Base-by-base conservation (phyloP, 2,888 invertebrate species). In the Eilema sororculum region DNA sequence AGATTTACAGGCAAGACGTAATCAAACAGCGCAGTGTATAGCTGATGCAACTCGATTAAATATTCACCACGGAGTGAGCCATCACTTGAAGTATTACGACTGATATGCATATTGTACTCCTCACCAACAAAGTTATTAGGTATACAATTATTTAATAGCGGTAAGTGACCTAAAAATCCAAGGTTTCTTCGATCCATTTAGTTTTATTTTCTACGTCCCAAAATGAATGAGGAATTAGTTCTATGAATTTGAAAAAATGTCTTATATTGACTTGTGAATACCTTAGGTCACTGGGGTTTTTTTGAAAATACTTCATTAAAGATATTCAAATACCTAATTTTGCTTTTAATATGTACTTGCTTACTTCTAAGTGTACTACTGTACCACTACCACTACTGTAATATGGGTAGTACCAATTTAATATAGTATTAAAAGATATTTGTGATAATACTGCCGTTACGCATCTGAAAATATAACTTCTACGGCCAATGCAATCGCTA, bases 1-100 rank as follows among this genome's bases (percentile, higher is more conserved):
- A 1, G 60, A 59, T 37, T 66, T 67, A 0, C 9, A 56, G 20
- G 72, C 70, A n/a, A 70, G 76, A 69, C 61, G 28, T 1, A 62
- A 63, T 46, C 28, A 65, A 60, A 58, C 75, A 1, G 61, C 72
- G 37, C 68, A 78, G 6, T 77, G 78, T 25, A 72, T 78, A 65
- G 70, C 68, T 25, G 59, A 67, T 28, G 67, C 30, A 25, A 67
- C 33, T 20, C 59, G 46, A 46, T 25, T 58, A 28, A 58, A 59
- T 60, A 37, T n/a, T 30, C 22, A 30, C 22, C 46, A 33, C 16
- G 16, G 30, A 56, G 30, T 30, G 20, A 22, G 33, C 6, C 52
- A 28, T 8, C 56, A 65, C 33, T 30, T 56, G 30, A 56, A 46
- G 28, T 56, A 22, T n/a, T 33, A 65, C 9, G 41, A 41, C 20